A percentile compares a stretch with the other conserved stretches of the same genome.
phyloP scores from a whole-genome alignment of 2,888 invertebrate species.

The Pasiphila rectangulata region DNA sequence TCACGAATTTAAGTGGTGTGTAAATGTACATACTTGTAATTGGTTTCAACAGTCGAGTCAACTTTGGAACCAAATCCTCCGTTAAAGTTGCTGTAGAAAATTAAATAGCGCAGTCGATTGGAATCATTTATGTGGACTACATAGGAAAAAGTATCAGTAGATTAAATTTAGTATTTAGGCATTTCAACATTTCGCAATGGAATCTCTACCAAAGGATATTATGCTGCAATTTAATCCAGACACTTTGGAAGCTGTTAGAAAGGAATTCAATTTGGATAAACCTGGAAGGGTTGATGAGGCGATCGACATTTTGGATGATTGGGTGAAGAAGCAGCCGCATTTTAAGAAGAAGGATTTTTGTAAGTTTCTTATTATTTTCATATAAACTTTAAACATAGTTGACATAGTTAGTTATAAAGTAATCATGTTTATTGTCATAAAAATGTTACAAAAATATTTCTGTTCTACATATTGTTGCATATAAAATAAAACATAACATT shows the following conservation, averaged over 20 bases:
- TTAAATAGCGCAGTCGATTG: too few species aligned
- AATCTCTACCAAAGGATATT: constrained; percentile 27
- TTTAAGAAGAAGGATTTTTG: constrained; percentile 50
- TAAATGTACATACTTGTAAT: too few species aligned
- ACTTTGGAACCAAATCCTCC: too few species aligned
- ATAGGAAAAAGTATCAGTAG: too few species aligned
- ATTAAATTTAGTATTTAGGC: too few species aligned
- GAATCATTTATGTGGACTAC: too few species aligned
- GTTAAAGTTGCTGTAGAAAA: too few species aligned
- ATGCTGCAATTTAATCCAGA: constrained; percentile 37
- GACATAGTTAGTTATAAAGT: background rate
- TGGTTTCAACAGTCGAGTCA: too few species aligned
- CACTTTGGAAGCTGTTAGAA: constrained; percentile 42
- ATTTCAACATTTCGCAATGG: constrained; percentile 37
- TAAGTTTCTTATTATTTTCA: constrained; percentile 34
- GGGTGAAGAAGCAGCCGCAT: constrained; percentile 52
- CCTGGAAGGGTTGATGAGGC: constrained; percentile 43
- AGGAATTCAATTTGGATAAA: constrained; percentile 39
- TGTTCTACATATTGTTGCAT: too few species aligned
- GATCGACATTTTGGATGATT: constrained; percentile 46
- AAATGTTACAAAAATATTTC: background rate
- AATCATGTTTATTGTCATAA: background rate
- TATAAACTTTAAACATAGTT: background rate
- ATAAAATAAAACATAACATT: too few species aligned
- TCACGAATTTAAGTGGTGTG: too few species aligned